Conservation (phyloP, 2,113 vertebrate species). For the Chionis minor region DNA sequence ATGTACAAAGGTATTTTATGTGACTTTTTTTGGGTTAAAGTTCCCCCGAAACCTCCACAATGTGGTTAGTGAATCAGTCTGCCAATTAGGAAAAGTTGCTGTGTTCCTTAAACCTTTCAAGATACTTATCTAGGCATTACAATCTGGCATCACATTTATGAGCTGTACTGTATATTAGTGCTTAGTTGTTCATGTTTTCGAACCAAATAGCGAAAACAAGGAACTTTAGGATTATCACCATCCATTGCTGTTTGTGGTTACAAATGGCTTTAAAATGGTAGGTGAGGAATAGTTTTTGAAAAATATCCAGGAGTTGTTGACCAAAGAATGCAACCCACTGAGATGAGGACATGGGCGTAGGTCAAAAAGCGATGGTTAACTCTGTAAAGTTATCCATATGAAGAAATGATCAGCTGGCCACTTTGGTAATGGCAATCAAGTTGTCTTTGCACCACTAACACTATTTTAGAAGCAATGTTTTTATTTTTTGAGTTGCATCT, state of each 20-base stretch:
- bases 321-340: background rate
- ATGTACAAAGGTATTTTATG: background rate
- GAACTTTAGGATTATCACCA: background rate
- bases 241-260: background rate
- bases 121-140: background rate
- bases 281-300: background rate
- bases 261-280: background rate
- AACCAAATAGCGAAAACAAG: background rate
- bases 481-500: background rate
- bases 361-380: background rate
- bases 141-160: background rate
- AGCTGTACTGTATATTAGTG: background rate
- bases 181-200: background rate
- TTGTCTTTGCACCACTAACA: background rate
- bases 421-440: background rate
- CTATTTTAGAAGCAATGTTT: background rate
- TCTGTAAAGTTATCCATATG: background rate
- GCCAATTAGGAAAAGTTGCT: background rate
- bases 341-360: background rate
- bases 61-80: background rate
- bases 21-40: background rate
- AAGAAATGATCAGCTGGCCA: background rate
- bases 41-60: background rate
- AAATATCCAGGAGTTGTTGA: background rate
- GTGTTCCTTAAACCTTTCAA: background rate